Conservation (phyloP, 2,888 invertebrate species). For the Spatulosminthurus flaviceps region DNA sequence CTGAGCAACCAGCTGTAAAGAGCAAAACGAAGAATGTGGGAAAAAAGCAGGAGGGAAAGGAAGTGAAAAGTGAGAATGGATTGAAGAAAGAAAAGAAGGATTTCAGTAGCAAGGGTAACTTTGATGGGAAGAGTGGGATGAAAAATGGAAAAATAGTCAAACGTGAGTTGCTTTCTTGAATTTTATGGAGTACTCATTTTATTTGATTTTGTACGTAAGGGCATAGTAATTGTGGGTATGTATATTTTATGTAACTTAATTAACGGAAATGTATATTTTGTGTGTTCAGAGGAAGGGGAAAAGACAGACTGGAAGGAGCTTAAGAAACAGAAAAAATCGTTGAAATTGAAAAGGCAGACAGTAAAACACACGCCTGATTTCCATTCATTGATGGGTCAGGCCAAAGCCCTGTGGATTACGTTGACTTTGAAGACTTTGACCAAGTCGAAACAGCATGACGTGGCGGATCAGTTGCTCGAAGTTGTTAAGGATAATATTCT, state of each 20-base stretch:
- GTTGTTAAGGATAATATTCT: conserved; percentile 18
- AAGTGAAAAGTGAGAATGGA: not conserved
- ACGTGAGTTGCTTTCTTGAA: too few species aligned
- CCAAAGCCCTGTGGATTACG: conserved; percentile 38
- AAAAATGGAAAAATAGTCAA: not conserved
- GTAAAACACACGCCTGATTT: conserved; percentile 47
- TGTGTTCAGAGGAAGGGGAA: conserved; percentile 45
- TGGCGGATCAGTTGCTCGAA: conserved; percentile 20
- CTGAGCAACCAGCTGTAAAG: not conserved
- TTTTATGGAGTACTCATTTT: too few species aligned
- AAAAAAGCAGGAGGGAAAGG: not conserved
- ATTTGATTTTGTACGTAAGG: too few species aligned
- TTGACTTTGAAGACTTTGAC: conserved; percentile 24
- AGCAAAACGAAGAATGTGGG: conserved; percentile 15
- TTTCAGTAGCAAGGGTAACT: not conserved
- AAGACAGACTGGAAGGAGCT: conserved; percentile 52
- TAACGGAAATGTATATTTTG: too few species aligned
- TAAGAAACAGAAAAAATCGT: conserved; percentile 48
- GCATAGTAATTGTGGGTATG: too few species aligned
- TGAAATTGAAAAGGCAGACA: conserved; percentile 48
- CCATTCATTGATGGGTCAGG: not conserved
- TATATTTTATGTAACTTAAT: too few species aligned
- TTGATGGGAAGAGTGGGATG: not conserved
- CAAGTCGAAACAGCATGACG: conserved; percentile 31
- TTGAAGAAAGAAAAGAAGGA: not conserved